These are phyloP conservation scores for Coracopsis vasa DNA, from an alignment of 2,113 vertebrate species.

Conservation along the genomic window DNA sequence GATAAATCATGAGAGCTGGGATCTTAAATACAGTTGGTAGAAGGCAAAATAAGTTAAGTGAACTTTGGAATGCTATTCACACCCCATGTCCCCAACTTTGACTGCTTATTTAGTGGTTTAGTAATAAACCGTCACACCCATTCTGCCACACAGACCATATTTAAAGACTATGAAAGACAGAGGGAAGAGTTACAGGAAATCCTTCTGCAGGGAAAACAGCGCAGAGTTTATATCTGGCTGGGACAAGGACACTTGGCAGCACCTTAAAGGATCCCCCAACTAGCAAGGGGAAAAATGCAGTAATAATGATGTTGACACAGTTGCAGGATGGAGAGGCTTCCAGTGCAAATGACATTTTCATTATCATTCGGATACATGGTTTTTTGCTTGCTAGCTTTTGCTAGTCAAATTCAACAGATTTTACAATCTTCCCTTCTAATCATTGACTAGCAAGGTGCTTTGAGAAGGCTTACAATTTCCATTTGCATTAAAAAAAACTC, in stretches of 20 bases:
- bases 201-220: not conserved
- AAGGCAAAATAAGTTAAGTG: not conserved
- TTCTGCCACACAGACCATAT: not conserved
- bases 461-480: not conserved
- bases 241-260: constrained; percentile 1
- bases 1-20: not conserved
- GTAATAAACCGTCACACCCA: not conserved
- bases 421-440: not conserved
- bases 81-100: not conserved
- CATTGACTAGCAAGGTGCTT: not conserved
- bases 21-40: not conserved
- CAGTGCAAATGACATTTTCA: not conserved
- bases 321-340: not conserved
- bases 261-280: not conserved
- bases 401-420: not conserved
- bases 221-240: not conserved
- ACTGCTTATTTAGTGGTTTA: not conserved
- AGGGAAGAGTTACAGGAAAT: not conserved
- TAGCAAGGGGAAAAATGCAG: not conserved
- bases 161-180: not conserved
- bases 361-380: not conserved
- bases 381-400: not conserved
- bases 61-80: not conserved
- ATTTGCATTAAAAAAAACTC: not conserved
- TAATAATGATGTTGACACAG: not conserved